Evolutionary conservation across 37 sponge, comb jelly and placozoan genomes (phyloP).

Genomic region (Spongilla lacustris): DNA sequence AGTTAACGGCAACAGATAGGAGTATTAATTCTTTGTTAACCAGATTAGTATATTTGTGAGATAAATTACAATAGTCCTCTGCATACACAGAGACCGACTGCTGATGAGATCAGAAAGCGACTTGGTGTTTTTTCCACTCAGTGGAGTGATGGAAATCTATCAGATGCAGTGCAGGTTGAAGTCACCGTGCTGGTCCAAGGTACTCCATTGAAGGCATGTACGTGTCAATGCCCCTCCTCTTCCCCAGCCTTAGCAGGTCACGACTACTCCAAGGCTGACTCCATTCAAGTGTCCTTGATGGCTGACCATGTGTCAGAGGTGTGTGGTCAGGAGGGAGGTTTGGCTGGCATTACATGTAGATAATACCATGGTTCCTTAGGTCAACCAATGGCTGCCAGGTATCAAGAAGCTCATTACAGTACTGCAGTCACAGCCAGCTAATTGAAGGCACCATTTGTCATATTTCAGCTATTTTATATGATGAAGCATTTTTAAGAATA

Average conservation of each 20-base stretch:
- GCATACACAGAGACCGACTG: constrained; percentile 3
- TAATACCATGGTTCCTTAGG: constrained; percentile 13
- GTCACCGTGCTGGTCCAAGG: constrained; percentile 24
- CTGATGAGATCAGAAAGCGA: constrained; percentile 28
- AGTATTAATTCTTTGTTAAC: too few species aligned
- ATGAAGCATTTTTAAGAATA: neutral
- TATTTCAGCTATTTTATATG: neutral
- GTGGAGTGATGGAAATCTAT: constrained; percentile 26
- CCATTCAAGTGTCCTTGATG: constrained; percentile 70
- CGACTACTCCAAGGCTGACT: constrained; percentile 33
- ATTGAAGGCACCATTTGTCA: neutral
- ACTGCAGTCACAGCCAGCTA: neutral
- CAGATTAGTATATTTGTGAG: too few species aligned
- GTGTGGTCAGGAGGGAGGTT: neutral
- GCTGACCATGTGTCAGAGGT: constrained; percentile 77
- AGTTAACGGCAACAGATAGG: too few species aligned
- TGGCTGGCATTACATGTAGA: neutral
- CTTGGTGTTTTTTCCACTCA: constrained; percentile 23
- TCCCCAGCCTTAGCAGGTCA: constrained; percentile 37
- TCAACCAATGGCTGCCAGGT: constrained; percentile 77
- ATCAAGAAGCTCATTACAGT: constrained; percentile 48
- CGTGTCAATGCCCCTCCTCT: neutral
- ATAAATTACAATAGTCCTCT: too few species aligned
- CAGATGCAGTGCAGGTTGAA: constrained; percentile 3
- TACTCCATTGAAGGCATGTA: neutral